Percentiles rank a stretch among this genome's conserved stretches.
phyloP scores from a whole-genome alignment of 1,140 invertebrate genomes.

The Caenorhabditis latens region DNA sequence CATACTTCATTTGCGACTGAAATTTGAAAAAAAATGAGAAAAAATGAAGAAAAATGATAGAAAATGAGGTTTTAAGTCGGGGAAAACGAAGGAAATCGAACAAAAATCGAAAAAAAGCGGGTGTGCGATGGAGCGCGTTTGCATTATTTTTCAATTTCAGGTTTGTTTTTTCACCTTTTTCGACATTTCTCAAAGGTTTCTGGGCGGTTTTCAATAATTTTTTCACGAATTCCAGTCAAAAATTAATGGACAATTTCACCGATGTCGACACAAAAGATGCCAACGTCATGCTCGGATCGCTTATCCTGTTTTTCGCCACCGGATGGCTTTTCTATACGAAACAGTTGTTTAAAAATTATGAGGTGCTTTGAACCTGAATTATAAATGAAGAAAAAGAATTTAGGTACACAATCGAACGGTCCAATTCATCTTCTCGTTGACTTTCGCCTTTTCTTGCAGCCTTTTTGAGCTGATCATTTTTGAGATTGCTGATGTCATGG shows the following conservation, averaged over 20 bases:
- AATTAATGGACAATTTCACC: slow-evolving; percentile 18
- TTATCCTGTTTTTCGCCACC: slow-evolving; percentile 88
- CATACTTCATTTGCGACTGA: slow-evolving; percentile 81
- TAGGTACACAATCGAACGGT: slow-evolving; percentile 83
- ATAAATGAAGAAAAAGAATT: neutral
- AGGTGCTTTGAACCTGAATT: slow-evolving; percentile 80
- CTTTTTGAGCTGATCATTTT: slow-evolving; percentile 99
- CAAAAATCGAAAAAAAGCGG: neutral
- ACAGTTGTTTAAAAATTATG: slow-evolving; percentile 96
- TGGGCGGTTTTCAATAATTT: neutral
- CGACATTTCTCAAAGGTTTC: too few species aligned
- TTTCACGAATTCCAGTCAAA: neutral
- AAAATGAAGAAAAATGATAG: neutral
- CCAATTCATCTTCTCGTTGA: slow-evolving; percentile 94
- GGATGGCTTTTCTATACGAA: slow-evolving; percentile 99
- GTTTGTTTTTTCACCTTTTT: neutral
- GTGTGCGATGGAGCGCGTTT: slow-evolving; percentile 27
- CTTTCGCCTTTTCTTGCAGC: slow-evolving; percentile 95
- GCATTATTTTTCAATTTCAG: slow-evolving; percentile 31
- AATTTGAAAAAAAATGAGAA: neutral
- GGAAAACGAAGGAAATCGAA: neutral
- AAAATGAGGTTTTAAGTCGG: neutral
- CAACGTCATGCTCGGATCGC: slow-evolving; percentile 25
- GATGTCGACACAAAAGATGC: slow-evolving; percentile 48
- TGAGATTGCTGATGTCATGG: slow-evolving; percentile 94